Percentiles rank a stretch among this genome's conserved stretches.
Conservation (phyloP, 2,888 invertebrate genomes). For the Pharmacophagus antenor region DNA sequence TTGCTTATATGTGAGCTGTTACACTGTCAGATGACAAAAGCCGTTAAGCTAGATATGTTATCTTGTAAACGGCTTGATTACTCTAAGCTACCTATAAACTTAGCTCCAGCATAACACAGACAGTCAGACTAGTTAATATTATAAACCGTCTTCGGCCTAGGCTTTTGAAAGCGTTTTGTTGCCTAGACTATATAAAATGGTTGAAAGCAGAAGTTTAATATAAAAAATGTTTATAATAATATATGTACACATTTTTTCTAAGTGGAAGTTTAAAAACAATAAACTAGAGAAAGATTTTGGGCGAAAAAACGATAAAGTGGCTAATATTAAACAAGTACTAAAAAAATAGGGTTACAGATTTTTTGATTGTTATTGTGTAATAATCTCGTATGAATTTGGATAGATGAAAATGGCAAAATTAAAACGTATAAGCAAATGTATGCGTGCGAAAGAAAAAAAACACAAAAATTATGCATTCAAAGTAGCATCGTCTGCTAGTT, state of each 20-base stretch:
- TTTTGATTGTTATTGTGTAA: no score
- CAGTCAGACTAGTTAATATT: not conserved
- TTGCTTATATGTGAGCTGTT: not conserved
- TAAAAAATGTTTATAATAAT: not conserved
- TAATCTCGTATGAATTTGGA: not conserved
- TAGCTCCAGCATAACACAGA: not conserved
- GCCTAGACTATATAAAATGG: no score
- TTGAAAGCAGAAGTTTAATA: no score
- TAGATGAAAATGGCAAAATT: not conserved
- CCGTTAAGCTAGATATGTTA: constrained; percentile 15
- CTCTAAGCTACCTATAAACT: constrained; percentile 20
- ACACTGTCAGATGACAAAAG: constrained; percentile 5
- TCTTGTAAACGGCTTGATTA: constrained; percentile 17
- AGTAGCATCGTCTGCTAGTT: constrained; percentile 14
- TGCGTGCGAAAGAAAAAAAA: not conserved
- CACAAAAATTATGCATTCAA: constrained; percentile 8
- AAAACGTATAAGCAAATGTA: not conserved
- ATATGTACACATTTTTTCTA: no score
- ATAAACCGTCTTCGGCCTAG: not conserved
- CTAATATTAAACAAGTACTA: no score
- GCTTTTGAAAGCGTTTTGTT: not conserved
- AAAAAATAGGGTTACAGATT: no score
- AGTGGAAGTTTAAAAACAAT: no score
- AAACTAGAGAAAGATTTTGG: no score
- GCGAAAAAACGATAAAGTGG: no score